Conservation (phyloP, 2,113 vertebrate genomes). For the Equus przewalskii region DNA sequence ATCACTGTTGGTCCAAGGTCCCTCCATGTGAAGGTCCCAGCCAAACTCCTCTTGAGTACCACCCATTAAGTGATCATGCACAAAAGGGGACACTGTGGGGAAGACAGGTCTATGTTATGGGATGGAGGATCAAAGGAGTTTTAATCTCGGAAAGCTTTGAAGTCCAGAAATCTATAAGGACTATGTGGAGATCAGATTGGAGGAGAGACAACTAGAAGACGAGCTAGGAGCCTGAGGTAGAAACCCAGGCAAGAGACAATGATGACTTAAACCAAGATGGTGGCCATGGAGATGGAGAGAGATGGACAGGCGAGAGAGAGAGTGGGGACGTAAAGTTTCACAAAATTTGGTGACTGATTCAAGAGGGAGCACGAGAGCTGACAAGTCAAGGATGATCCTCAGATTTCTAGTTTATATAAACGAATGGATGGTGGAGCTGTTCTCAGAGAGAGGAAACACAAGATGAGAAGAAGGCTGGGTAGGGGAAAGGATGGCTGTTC, state of each 20-base stretch:
- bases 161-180: neutral
- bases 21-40: neutral
- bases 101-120: neutral
- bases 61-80: neutral
- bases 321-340: neutral
- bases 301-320: neutral
- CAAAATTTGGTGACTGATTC: neutral
- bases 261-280: neutral
- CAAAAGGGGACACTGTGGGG: neutral
- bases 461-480: neutral
- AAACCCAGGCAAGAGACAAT: neutral
- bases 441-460: neutral
- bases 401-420: neutral
- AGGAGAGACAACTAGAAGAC: neutral
- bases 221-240: neutral
- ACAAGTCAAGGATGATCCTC: neutral
- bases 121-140: neutral
- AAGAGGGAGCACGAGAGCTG: neutral
- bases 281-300: neutral
- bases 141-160: neutral
- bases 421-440: neutral
- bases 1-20: neutral
- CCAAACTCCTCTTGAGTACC: neutral
- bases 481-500: rapidly evolving
- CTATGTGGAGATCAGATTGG: neutral